A percentile compares a stretch with the other conserved stretches of the same genome.
Evolutionary conservation across 2,888 invertebrate species (phyloP).

Genomic region (Strigamia maritima): DNA sequence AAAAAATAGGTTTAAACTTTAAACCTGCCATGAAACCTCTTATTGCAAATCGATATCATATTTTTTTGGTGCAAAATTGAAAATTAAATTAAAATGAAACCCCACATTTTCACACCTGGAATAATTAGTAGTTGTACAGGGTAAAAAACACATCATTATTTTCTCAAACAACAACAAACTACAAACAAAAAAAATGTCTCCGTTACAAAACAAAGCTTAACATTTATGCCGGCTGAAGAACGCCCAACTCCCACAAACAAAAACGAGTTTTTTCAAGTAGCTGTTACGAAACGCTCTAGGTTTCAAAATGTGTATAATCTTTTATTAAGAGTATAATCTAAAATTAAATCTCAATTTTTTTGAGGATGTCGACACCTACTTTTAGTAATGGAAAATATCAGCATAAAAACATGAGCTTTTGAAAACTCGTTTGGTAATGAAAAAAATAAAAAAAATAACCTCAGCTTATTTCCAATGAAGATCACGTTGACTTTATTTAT

Average conservation of each 20-base stretch:
- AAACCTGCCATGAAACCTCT: no score
- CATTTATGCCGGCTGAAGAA: background rate
- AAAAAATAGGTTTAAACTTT: no score
- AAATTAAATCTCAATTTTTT: background rate
- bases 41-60: no score
- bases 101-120: background rate
- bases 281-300: background rate
- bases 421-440: background rate
- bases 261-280: background rate
- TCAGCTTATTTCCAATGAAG: constrained; percentile 4
- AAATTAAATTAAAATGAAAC: no score
- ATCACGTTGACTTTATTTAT: constrained; percentile 9
- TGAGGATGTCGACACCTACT: background rate
- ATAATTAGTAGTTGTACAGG: background rate
- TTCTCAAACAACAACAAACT: background rate
- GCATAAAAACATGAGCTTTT: background rate
- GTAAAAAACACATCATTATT: background rate
- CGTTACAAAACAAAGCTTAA: background rate
- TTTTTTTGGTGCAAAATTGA: no score
- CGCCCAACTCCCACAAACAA: background rate
- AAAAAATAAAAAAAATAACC: background rate
- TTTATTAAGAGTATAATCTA: background rate
- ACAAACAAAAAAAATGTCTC: background rate
- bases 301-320: background rate
- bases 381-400: background rate